phyloP scores from a whole-genome alignment of 2,113 vertebrate genomes.

The Oncorhynchus mykiss region DNA sequence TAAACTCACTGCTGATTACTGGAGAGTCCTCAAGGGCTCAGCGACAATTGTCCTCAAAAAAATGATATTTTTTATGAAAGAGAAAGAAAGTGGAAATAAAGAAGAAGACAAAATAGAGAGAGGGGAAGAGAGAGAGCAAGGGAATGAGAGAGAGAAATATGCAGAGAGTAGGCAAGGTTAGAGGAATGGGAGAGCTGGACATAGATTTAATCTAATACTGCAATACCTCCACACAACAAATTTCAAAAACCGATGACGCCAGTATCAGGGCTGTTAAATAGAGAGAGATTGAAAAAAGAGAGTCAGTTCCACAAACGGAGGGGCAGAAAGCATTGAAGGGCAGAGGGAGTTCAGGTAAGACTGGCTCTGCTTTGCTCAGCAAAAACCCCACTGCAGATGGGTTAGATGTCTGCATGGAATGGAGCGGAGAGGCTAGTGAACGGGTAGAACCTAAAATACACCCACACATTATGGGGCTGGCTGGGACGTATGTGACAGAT shows the following conservation, averaged over 20 bases:
- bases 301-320: not conserved
- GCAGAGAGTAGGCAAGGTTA: not conserved
- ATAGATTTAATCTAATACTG: not conserved
- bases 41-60: no score
- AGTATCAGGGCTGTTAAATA: not conserved
- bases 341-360: conserved; percentile 4
- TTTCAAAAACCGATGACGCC: not conserved
- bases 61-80: not conserved
- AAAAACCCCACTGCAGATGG: not conserved
- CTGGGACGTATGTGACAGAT: no score
- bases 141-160: not conserved
- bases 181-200: not conserved
- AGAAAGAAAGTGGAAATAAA: not conserved
- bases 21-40: no score
- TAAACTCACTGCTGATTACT: conserved; percentile 1
- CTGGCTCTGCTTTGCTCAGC: conserved; percentile 4
- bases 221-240: not conserved
- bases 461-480: no score
- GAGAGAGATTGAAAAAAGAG: not conserved
- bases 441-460: no score
- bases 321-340: not conserved
- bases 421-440: not conserved
- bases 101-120: no score
- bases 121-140: not conserved
- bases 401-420: not conserved